A percentile compares a stretch with the other conserved stretches of the same genome.
Evolutionary conservation across 2,888 invertebrate genomes (phyloP).

Genomic region (Anthophora plumipes): DNA sequence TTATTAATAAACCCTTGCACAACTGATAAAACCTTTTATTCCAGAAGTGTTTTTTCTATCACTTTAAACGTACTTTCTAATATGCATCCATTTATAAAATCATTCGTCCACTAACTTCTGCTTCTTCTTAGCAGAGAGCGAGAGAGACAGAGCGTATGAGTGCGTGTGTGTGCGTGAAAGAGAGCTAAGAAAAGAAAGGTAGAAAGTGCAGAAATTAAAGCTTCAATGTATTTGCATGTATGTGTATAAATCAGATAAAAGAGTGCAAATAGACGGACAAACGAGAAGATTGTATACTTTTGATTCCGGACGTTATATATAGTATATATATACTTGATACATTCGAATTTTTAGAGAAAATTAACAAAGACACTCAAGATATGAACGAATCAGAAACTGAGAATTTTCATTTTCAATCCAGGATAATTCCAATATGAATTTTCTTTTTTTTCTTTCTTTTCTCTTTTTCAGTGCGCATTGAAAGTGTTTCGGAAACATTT

Average conservation of each 20-base stretch:
- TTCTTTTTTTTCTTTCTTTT: not conserved
- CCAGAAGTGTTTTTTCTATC: conserved; percentile 72
- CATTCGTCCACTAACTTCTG: conserved; percentile 74
- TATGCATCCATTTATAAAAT: conserved; percentile 62
- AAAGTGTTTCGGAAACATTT: not conserved
- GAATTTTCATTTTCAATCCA: not conserved
- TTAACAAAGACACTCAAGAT: not conserved
- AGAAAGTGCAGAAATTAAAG: not conserved
- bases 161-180: too few species aligned
- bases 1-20: conserved; percentile 61
- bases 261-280: not conserved
- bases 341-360: not conserved
- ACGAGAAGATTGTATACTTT: conserved; percentile 1
- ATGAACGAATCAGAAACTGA: not conserved
- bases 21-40: conserved; percentile 71
- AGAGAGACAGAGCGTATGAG: not conserved
- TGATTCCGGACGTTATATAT: not conserved
- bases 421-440: not conserved
- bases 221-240: not conserved
- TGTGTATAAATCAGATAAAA: not conserved
- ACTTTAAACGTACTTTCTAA: conserved; percentile 68
- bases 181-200: not conserved
- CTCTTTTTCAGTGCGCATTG: not conserved
- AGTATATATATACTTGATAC: too few species aligned
- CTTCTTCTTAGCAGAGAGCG: conserved; percentile 65